phyloP scores from a whole-genome alignment of 2,888 invertebrate species.

The Eumacrocentrus americanus region DNA sequence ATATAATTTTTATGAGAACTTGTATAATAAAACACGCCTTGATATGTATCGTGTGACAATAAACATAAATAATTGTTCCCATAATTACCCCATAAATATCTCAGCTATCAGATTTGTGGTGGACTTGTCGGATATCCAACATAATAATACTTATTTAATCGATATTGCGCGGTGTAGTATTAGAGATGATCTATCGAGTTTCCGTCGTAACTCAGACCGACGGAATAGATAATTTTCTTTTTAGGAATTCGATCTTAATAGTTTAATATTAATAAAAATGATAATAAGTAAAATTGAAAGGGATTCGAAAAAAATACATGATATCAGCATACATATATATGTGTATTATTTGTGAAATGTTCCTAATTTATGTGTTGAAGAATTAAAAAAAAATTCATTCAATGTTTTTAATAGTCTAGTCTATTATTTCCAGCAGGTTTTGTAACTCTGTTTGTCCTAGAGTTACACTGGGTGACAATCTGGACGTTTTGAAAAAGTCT shows the following conservation, averaged over 20 bases:
- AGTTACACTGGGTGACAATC: too few species aligned
- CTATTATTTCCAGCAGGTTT: too few species aligned
- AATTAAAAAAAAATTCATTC: background rate
- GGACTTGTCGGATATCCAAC: background rate
- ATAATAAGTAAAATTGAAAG: background rate
- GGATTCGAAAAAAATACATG: background rate
- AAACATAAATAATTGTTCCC: slow-evolving; percentile 13
- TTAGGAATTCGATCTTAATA: background rate
- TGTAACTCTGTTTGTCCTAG: too few species aligned
- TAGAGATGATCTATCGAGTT: background rate
- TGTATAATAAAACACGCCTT: too few species aligned
- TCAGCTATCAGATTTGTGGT: background rate
- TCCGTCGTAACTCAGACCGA: background rate
- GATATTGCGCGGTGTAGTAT: background rate
- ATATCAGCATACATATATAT: background rate
- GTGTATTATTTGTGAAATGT: background rate
- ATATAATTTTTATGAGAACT: background rate
- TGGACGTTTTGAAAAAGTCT: too few species aligned
- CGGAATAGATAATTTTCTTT: background rate
- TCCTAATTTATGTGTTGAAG: background rate
- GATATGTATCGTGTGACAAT: background rate
- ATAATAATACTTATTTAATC: background rate
- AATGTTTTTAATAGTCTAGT: background rate
- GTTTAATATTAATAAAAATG: background rate
- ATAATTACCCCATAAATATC: background rate